phyloP scores from a whole-genome alignment of 1,140 invertebrate species.

The Planococcus citri region DNA sequence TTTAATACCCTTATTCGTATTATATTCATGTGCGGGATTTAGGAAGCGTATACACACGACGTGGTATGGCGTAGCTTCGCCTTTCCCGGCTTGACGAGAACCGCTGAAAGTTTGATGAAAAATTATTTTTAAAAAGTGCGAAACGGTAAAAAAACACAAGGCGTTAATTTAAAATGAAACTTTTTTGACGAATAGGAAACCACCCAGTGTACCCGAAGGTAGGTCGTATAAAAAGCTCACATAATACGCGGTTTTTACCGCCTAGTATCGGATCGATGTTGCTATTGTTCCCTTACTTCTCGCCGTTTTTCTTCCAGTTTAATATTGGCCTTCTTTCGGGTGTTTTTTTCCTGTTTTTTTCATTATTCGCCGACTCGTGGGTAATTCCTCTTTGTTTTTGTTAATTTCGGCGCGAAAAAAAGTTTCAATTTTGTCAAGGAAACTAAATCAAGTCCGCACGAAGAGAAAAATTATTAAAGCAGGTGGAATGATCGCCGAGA shows the following conservation, averaged over 20 bases:
- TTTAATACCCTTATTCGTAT: background rate
- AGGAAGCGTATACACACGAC: background rate
- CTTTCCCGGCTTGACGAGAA: background rate
- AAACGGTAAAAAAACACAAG: background rate
- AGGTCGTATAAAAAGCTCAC: background rate
- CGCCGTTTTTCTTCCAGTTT: background rate
- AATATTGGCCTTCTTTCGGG: background rate
- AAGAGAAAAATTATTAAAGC: no score
- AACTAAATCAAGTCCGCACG: no score
- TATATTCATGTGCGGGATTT: background rate
- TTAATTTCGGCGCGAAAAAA: no score
- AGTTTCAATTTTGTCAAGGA: no score
- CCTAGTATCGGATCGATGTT: slow-evolving; percentile 2
- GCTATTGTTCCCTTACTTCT: background rate
- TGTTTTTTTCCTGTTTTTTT: background rate
- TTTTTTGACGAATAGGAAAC: slow-evolving; percentile 3
- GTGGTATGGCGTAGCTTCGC: background rate
- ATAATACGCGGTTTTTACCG: background rate
- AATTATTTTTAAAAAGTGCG: slow-evolving; percentile 4
- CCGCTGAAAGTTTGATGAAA: background rate
- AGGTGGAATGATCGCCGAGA: no score
- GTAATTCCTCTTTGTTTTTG: no score
- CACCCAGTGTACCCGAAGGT: background rate
- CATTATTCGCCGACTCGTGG: no score
- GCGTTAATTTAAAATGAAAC: background rate